phyloP scores from a whole-genome alignment of 2,888 invertebrate genomes.

The Lasioglossum marginatum region DNA sequence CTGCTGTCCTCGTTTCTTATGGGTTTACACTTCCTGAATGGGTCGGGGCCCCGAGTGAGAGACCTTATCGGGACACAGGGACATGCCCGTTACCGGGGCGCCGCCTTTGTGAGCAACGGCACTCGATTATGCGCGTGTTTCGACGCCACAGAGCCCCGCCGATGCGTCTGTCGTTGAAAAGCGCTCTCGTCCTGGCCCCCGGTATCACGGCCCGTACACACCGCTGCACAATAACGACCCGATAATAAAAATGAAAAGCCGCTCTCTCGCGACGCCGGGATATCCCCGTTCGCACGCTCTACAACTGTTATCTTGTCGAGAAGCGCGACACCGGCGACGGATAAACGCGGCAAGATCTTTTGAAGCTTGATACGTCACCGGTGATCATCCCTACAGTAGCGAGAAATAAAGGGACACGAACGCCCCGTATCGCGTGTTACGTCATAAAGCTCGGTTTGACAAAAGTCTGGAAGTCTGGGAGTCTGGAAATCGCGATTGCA shows the following conservation, averaged over 20 bases:
- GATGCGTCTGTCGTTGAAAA: slow-evolving; percentile 46
- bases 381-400: neutral
- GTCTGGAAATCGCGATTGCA: slow-evolving; percentile 26
- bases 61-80: slow-evolving; percentile 65
- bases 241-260: slow-evolving; percentile 64
- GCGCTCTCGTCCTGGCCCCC: slow-evolving; percentile 10
- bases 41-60: slow-evolving; percentile 43
- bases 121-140: slow-evolving; percentile 66
- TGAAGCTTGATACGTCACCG: neutral
- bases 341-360: slow-evolving; percentile 14
- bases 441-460: neutral
- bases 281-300: neutral
- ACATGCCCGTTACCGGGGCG: slow-evolving; percentile 56
- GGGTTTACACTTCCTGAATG: slow-evolving; percentile 73
- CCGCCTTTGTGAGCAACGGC: slow-evolving; percentile 62
- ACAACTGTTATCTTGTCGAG: slow-evolving; percentile 20
- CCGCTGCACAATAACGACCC: slow-evolving; percentile 48
- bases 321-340: neutral
- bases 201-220: slow-evolving; percentile 48
- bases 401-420: neutral
- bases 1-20: slow-evolving; percentile 68
- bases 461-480: too few species aligned
- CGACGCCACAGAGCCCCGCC: slow-evolving; percentile 6
- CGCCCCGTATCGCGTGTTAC: neutral
- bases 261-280: neutral